These are phyloP conservation scores for Coregonus suidteri DNA, from an alignment of 2,797 vertebrate species.

Conservation along the genomic window DNA sequence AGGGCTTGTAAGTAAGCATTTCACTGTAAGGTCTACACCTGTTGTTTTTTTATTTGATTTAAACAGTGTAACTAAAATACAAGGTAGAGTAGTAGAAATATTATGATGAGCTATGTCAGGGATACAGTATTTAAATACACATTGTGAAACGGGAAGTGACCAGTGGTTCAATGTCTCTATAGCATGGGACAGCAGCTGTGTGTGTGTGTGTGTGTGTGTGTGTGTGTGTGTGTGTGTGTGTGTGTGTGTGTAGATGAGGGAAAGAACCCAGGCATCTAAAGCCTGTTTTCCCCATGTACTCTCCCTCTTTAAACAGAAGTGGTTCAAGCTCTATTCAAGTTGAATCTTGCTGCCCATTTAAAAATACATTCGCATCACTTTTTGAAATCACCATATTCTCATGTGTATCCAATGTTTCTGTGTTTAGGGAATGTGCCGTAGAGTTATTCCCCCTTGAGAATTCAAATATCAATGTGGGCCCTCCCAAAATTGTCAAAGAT, in stretches of 20 bases:
- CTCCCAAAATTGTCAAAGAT: no score
- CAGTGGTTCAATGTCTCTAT: no score
- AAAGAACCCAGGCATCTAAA: slow-evolving; percentile 51
- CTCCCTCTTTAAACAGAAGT: slow-evolving; percentile 61
- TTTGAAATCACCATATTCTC: not conserved
- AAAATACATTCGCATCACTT: not conserved
- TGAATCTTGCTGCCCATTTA: not conserved
- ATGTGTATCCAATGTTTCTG: not conserved
- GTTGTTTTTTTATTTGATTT: no score
- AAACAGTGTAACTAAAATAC: no score
- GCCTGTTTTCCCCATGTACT: slow-evolving; percentile 41
- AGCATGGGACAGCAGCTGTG: not conserved
- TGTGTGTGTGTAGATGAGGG: slow-evolving; percentile 27
- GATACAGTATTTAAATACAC: no score
- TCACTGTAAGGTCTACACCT: no score
- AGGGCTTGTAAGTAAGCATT: no score
- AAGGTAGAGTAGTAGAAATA: no score
- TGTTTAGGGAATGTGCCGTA: not conserved
- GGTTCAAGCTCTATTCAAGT: slow-evolving; percentile 45
- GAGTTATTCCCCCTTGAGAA: no score
- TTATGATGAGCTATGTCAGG: no score
- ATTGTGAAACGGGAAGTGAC: no score
- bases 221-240: not conserved
- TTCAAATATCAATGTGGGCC: no score
- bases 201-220: not conserved